Conservation (phyloP, 1,140 invertebrate species). For the Panagrolaimus sp. region DNA sequence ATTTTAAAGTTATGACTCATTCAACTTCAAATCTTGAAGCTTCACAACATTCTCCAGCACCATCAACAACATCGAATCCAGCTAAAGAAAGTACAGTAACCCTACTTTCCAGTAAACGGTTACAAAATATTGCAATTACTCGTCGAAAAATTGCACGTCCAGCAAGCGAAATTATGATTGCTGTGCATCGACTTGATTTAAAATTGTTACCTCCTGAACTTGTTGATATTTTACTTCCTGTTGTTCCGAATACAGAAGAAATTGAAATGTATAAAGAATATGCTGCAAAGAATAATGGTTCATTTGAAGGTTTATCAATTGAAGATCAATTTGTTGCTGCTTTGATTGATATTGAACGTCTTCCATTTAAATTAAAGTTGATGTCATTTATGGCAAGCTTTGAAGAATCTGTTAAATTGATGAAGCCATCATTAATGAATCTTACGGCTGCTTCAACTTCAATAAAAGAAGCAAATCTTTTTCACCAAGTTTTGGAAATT, state of each 20-base stretch:
- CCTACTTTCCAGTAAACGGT: slow-evolving; percentile 83
- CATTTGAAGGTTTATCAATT: slow-evolving; percentile 80
- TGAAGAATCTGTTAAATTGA: slow-evolving; percentile 66
- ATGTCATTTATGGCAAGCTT: slow-evolving; percentile 98
- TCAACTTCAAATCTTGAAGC: not conserved
- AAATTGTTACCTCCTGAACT: slow-evolving; percentile 82
- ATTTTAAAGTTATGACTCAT: not conserved
- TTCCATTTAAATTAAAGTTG: slow-evolving; percentile 86
- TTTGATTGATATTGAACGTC: slow-evolving; percentile 80
- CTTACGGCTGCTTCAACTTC: slow-evolving; percentile 54
- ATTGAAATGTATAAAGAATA: slow-evolving; percentile 88
- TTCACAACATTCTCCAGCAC: slow-evolving; percentile 33
- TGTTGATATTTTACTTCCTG: slow-evolving; percentile 86
- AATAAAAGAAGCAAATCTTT: slow-evolving; percentile 61
- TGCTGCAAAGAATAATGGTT: slow-evolving; percentile 75
- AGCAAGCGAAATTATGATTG: slow-evolving; percentile 81
- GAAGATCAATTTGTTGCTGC: slow-evolving; percentile 75
- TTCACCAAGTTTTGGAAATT: slow-evolving; percentile 62
- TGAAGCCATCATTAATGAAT: slow-evolving; percentile 29
- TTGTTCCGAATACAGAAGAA: slow-evolving; percentile 85
- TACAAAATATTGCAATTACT: slow-evolving; percentile 96
- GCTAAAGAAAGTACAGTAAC: slow-evolving; percentile 81
- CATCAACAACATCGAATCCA: slow-evolving; percentile 60
- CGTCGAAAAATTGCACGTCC: slow-evolving; percentile 88
- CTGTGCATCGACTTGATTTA: slow-evolving; percentile 85